Base-by-base conservation (phyloP, 1,140 invertebrate genomes). In the Drosophila pachea region DNA sequence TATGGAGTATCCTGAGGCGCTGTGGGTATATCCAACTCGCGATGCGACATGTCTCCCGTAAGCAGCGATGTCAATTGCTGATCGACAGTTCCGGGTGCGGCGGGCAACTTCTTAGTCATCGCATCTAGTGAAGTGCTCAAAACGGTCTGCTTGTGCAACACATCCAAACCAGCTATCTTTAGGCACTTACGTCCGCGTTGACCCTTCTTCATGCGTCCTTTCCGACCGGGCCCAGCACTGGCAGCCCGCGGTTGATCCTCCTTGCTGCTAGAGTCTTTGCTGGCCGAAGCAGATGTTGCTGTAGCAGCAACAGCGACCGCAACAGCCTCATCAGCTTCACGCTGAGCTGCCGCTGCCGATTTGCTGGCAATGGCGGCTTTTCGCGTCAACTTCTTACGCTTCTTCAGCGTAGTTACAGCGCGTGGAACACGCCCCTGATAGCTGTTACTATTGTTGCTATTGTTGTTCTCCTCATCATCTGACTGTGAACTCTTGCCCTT, bases 121-220 rank as follows among this genome's bases (percentile, higher is more conserved):
- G 89, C 87, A 54, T 91, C 91, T 58, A 89, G 81, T 16, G 91
- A 92, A 0, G 96, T 98, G 78, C 96, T 97, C 4, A 97, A 91
- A 50, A 98, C 90, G 14, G 97, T 98, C 89, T 97, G 94, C 78
- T 93, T 96, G 88, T 98, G 97, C 62, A 98, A 90, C 67, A 97
- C 90, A 90, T 98, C 97, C 54, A 98, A 90, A 14, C 96, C 96
- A 63, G 94, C 94, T 73, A 96, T 96, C 89, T 89, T 89, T 7
- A 89, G 42, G 16, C 73, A 86, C 8, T 87, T 88, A 6, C 77
- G 64, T 6, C 87, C 82, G 0, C 87, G 75, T 0, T 72, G 74
- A 0, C 81, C 81, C 71, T 90, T 75, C 49, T 86, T 86, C 31
- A 86, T 75, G 47, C 86, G 83, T 2, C 84, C 87, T 52, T 89